Percentiles rank a stretch among this genome's conserved stretches.
phyloP scores from a whole-genome alignment of 2,888 invertebrate genomes.

The Lydus trimaculatus region DNA sequence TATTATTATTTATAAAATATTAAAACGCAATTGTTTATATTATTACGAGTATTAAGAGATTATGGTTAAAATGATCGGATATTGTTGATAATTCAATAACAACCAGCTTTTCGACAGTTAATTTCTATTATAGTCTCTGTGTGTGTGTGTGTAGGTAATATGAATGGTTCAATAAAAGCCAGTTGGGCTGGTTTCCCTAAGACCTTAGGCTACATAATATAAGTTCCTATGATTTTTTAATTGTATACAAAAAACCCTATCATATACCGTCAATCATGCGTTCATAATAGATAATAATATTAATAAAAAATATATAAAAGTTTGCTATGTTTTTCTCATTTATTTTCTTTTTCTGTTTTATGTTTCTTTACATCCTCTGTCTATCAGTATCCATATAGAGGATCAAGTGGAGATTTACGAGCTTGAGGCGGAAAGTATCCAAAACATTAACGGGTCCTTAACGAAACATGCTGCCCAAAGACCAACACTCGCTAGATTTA shows the following conservation, averaged over 20 bases:
- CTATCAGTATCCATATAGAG: too few relatives aligned
- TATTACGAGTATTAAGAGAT: not conserved
- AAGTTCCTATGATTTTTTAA: conserved; percentile 27
- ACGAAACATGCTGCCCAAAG: too few relatives aligned
- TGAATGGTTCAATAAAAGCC: conserved; percentile 18
- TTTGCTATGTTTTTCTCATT: not conserved
- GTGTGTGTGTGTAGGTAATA: too few relatives aligned
- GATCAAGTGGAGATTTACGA: too few relatives aligned
- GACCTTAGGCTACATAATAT: conserved; percentile 18
- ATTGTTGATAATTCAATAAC: conserved; percentile 24
- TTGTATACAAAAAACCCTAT: conserved; percentile 28
- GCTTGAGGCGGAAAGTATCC: too few relatives aligned
- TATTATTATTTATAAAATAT: too few relatives aligned
- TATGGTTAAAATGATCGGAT: not conserved
- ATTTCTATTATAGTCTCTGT: conserved; percentile 29
- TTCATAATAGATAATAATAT: conserved; percentile 35
- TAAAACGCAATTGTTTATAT: conserved; percentile 9
- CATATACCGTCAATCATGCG: conserved; percentile 31
- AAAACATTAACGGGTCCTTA: too few relatives aligned
- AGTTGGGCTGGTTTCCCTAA: conserved; percentile 24
- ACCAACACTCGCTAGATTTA: too few relatives aligned
- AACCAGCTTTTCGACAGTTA: conserved; percentile 26
- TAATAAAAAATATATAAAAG: conserved; percentile 25
- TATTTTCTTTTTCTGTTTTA: not conserved
- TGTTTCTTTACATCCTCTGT: not conserved